Evolutionary conservation across 2,797 vertebrate genomes (phyloP).

Genomic region (Gambusia yucatana): DNA sequence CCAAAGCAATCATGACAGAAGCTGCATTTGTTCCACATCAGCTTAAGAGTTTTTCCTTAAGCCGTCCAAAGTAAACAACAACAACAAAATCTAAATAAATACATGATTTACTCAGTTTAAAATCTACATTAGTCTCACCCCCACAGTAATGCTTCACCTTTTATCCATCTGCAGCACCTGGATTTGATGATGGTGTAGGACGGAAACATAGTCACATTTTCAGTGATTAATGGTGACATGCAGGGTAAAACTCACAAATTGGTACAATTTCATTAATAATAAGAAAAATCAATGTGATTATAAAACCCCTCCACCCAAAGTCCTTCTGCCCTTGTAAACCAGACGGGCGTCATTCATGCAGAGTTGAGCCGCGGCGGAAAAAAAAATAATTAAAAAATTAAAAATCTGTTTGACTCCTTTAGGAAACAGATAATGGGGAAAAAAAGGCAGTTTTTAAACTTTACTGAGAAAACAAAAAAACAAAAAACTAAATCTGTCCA

Average conservation of each 20-base stretch:
- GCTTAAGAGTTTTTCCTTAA: background rate
- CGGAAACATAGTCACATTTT: conserved; percentile 15
- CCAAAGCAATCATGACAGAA: background rate
- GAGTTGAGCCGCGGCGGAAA: background rate
- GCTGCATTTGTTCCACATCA: background rate
- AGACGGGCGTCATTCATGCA: conserved; percentile 15
- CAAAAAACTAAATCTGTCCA: conserved; percentile 14
- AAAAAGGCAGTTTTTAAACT: conserved; percentile 26
- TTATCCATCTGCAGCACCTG: background rate
- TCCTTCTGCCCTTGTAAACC: conserved; percentile 46
- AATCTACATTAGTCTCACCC: background rate
- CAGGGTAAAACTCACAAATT: conserved; percentile 55
- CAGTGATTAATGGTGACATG: conserved; percentile 35
- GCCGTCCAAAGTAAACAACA: conserved; percentile 2
- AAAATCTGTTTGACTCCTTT: background rate
- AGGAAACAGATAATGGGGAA: conserved; percentile 35
- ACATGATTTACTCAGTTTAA: conserved; percentile 1
- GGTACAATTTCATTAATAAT: conserved; percentile 48
- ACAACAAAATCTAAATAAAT: conserved; percentile 10
- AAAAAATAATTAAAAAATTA: background rate
- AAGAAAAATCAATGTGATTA: conserved; percentile 56
- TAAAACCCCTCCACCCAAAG: conserved; percentile 25
- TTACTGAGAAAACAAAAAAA: conserved; percentile 17
- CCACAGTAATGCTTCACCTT: background rate
- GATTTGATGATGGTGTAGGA: conserved; percentile 4